Conservation (phyloP, 2,888 invertebrate genomes). For the Aplocera efformata region DNA sequence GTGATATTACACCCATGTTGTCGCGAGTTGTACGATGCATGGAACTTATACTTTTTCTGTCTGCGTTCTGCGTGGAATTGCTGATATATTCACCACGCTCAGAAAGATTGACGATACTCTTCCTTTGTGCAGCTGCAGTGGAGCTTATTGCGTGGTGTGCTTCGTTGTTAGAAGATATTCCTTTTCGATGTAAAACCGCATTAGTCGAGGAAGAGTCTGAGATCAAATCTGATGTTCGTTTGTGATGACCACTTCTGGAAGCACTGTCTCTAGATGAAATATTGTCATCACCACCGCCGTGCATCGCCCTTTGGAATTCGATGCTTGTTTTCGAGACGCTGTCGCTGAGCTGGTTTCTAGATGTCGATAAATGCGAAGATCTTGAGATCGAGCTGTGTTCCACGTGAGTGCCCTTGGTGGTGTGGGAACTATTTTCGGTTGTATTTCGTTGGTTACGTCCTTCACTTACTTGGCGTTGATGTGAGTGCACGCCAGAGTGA, state of each 20-base stretch:
- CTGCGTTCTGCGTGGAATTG: conserved; percentile 83
- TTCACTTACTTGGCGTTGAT: conserved; percentile 25
- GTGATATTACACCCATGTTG: conserved; percentile 67
- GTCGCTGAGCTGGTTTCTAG: conserved; percentile 66
- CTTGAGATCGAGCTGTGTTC: conserved; percentile 44
- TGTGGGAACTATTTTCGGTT: conserved; percentile 32
- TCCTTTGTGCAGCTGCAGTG: conserved; percentile 88
- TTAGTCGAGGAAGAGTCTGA: conserved; percentile 88
- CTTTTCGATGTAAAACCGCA: conserved; percentile 88
- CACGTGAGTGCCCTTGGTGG: conserved; percentile 40
- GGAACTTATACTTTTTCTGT: conserved; percentile 89
- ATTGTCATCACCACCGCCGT: conserved; percentile 48
- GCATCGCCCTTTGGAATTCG: conserved; percentile 78
- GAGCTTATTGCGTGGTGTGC: conserved; percentile 86
- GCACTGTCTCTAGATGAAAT: conserved; percentile 43
- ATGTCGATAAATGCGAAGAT: conserved; percentile 55
- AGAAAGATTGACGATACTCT: conserved; percentile 89
- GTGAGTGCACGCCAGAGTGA: conserved; percentile 33
- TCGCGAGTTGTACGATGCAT: conserved; percentile 86
- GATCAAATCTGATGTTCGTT: conserved; percentile 87
- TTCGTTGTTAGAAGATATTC: conserved; percentile 84
- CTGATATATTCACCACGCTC: conserved; percentile 86
- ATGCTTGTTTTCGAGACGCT: conserved; percentile 74
- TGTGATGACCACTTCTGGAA: conserved; percentile 80
- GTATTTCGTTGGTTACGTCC: conserved; percentile 34